A percentile compares a stretch with the other conserved stretches of the same genome.
phyloP scores from a whole-genome alignment of 1,140 invertebrate genomes.

The Lasaia peninsularis region DNA sequence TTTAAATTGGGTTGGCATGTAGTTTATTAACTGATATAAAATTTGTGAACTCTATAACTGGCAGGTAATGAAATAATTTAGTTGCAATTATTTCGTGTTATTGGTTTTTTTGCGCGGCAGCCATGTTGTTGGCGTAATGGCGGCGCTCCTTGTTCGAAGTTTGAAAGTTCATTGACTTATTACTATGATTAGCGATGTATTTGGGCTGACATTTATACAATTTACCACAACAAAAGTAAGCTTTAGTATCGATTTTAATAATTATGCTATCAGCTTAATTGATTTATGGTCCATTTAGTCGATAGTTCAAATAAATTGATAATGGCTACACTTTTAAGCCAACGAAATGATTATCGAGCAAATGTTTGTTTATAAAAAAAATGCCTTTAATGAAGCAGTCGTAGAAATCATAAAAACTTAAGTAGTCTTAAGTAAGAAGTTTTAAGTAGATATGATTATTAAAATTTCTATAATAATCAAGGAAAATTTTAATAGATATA shows the following conservation, averaged over 20 bases:
- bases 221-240: conserved; percentile 8
- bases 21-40: background rate
- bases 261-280: too few relatives aligned
- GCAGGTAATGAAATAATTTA: conserved; percentile 50
- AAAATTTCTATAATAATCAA: too few relatives aligned
- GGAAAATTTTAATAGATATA: too few relatives aligned
- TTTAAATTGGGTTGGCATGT: conserved; percentile 1
- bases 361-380: too few relatives aligned
- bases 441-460: too few relatives aligned
- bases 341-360: too few relatives aligned
- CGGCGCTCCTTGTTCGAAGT: conserved; percentile 37
- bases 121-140: conserved; percentile 43
- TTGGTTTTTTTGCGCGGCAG: conserved; percentile 33
- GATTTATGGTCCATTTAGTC: too few relatives aligned
- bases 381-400: too few relatives aligned
- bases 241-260: too few relatives aligned
- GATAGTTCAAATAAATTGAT: too few relatives aligned
- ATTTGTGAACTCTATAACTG: conserved; percentile 17
- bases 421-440: too few relatives aligned
- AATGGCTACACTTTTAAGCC: background rate
- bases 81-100: conserved; percentile 42
- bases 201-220: conserved; percentile 1
- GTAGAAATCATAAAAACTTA: too few relatives aligned
- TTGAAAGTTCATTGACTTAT: conserved; percentile 26
- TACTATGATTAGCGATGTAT: conserved; percentile 13